Evolutionary conservation across 2,797 vertebrate genomes (phyloP).

Genomic region (Podarcis siculus): DNA sequence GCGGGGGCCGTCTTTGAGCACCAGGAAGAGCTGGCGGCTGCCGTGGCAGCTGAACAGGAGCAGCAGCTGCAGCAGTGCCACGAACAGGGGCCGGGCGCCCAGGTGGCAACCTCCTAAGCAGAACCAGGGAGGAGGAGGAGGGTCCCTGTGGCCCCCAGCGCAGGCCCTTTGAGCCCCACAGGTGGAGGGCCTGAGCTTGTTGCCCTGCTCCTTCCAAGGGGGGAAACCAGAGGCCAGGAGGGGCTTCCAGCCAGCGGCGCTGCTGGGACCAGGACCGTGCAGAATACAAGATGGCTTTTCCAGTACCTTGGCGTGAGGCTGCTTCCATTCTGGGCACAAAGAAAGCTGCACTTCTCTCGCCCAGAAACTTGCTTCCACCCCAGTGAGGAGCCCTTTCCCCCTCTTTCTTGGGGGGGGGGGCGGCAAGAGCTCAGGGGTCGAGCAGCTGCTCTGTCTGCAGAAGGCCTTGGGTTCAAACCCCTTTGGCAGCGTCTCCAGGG

Average conservation of each 20-base stretch:
- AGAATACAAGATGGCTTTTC: neutral
- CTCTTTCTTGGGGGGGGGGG: too few species aligned
- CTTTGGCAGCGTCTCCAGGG: too few species aligned
- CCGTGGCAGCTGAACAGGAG: neutral
- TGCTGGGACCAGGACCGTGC: too few species aligned
- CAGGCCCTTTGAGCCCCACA: neutral
- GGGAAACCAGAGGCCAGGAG: neutral
- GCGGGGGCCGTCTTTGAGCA: slow-evolving; percentile 81
- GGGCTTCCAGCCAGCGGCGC: neutral
- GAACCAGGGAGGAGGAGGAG: neutral
- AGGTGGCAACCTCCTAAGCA: too few species aligned
- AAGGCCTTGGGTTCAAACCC: too few species aligned
- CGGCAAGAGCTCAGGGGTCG: neutral
- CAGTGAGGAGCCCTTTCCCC: too few species aligned
- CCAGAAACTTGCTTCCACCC: too few species aligned
- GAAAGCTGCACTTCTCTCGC: too few species aligned
- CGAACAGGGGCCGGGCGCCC: too few species aligned
- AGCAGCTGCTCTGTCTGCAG: neutral
- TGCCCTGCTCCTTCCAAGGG: neutral
- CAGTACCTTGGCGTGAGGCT: too few species aligned
- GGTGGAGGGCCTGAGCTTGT: neutral
- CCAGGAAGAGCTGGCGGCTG: slow-evolving; percentile 63
- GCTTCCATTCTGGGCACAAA: neutral
- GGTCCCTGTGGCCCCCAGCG: neutral
- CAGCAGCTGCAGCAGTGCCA: fast-evolving